Percentiles rank a stretch among this genome's conserved stretches.
phyloP scores from a whole-genome alignment of 23 tunicate genomes.

The Halocynthia roretzi region DNA sequence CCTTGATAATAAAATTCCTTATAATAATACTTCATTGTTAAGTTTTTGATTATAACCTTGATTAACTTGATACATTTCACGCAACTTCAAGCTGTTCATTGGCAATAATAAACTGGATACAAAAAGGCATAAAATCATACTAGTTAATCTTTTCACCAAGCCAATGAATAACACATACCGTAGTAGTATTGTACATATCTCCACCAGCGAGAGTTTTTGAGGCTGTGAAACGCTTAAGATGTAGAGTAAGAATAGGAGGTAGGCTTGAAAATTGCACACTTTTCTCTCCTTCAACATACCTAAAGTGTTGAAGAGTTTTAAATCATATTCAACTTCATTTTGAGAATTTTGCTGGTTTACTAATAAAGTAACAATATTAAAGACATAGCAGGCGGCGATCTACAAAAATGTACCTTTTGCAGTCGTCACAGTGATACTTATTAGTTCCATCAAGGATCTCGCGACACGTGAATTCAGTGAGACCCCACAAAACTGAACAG shows the following conservation, averaged over 20 bases:
- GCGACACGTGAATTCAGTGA: conserved; percentile 26
- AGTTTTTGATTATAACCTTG: too few species aligned
- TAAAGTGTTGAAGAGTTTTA: conserved; percentile 1
- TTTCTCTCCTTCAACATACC: conserved; percentile 63
- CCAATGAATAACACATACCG: not conserved
- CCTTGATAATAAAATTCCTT: conserved; percentile 4
- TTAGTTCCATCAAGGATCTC: conserved; percentile 61
- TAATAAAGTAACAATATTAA: too few species aligned
- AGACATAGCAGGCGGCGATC: too few species aligned
- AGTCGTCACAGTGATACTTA: conserved; percentile 52
- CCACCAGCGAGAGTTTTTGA: conserved; percentile 12
- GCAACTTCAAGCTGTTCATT: too few species aligned
- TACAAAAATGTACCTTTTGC: conserved; percentile 25
- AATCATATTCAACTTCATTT: not conserved
- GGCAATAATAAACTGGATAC: not conserved
- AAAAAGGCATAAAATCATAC: not conserved
- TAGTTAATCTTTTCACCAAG: not conserved
- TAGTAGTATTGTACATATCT: not conserved
- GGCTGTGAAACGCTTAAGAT: conserved; percentile 59
- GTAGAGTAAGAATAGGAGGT: conserved; percentile 56
- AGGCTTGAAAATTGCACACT: conserved; percentile 31
- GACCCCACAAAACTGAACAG: conserved; percentile 54
- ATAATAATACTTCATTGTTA: not conserved
- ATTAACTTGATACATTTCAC: too few species aligned
- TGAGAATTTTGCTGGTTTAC: too few species aligned